Evolutionary conservation across 2,113 vertebrate genomes (phyloP).

Genomic region (Triplophysa rosa): DNA sequence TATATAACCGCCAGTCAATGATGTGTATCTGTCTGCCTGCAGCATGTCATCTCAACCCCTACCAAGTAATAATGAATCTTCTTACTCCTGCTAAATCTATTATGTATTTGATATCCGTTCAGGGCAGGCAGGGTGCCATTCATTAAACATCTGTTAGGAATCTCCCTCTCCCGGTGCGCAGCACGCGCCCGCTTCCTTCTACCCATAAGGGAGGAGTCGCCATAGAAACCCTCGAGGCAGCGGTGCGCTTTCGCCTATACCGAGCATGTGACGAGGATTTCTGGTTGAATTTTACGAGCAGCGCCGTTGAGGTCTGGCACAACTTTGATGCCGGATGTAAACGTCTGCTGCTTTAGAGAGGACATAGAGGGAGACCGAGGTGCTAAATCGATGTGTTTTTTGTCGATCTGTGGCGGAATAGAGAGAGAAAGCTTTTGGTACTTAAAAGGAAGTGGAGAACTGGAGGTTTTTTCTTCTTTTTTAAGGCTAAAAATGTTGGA

Average conservation of each 20-base stretch:
- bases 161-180: conserved; percentile 1
- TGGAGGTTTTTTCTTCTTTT: not conserved
- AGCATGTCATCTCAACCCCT: conserved; percentile 41
- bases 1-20: conserved; percentile 29
- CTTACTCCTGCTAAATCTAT: conserved; percentile 39
- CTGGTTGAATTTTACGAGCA: conserved; percentile 15
- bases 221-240: conserved; percentile 53
- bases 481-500: not conserved
- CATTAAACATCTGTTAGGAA: conserved; percentile 55
- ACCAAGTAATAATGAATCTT: conserved; percentile 32
- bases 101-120: conserved; percentile 47
- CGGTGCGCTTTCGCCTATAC: not conserved
- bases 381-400: not conserved
- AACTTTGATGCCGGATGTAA: conserved; percentile 19
- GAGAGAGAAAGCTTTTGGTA: not conserved
- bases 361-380: conserved; percentile 1
- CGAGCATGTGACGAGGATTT: conserved; percentile 18
- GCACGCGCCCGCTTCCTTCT: not conserved
- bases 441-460: not conserved
- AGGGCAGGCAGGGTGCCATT: conserved; percentile 46
- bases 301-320: conserved; percentile 24
- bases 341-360: conserved; percentile 21
- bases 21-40: conserved; percentile 38
- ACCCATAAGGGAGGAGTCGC: conserved; percentile 37
- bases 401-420: not conserved